These are phyloP conservation scores for Drosophila trapezifrons DNA, from an alignment of 1,140 invertebrate genomes.

Conservation along the genomic window DNA sequence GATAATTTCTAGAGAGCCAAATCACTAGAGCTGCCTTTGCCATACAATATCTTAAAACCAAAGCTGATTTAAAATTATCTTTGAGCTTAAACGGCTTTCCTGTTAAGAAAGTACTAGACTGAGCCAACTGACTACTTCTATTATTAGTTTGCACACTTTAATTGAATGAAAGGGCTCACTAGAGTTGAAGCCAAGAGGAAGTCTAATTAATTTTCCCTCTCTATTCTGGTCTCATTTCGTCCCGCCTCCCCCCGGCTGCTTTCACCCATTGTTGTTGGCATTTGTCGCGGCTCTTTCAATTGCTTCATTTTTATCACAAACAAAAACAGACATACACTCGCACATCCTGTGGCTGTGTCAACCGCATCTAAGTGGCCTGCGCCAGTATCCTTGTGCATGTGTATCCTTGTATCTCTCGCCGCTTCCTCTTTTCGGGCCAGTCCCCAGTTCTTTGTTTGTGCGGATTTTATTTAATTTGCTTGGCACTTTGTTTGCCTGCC, in stretches of 20 bases:
- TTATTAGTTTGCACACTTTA: slow-evolving; percentile 35
- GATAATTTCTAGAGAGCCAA: no score
- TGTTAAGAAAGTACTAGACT: background rate
- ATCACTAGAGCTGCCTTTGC: background rate
- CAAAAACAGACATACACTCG: slow-evolving; percentile 42
- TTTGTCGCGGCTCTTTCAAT: slow-evolving; percentile 51
- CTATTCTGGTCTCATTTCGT: slow-evolving; percentile 14
- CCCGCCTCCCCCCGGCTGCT: slow-evolving; percentile 4
- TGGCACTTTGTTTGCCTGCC: slow-evolving; percentile 66
- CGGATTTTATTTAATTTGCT: slow-evolving; percentile 74
- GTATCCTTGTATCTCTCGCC: slow-evolving; percentile 27
- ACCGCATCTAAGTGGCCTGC: slow-evolving; percentile 55
- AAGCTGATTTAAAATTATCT: background rate
- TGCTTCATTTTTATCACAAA: slow-evolving; percentile 56
- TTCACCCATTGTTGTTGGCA: slow-evolving; percentile 38
- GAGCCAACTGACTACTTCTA: slow-evolving; percentile 28
- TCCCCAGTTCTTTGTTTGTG: slow-evolving; percentile 41
- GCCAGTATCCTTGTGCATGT: slow-evolving; percentile 48
- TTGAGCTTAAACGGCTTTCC: background rate
- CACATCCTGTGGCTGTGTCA: slow-evolving; percentile 45
- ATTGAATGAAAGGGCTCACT: slow-evolving; percentile 44
- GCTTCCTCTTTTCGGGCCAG: slow-evolving; percentile 24
- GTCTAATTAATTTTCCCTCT: slow-evolving; percentile 45
- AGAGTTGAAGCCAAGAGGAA: slow-evolving; percentile 30
- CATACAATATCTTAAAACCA: background rate